A percentile compares a stretch with the other conserved stretches of the same genome.
Conservation (phyloP, 2,113 vertebrate species). For the Hippolais icterina region DNA sequence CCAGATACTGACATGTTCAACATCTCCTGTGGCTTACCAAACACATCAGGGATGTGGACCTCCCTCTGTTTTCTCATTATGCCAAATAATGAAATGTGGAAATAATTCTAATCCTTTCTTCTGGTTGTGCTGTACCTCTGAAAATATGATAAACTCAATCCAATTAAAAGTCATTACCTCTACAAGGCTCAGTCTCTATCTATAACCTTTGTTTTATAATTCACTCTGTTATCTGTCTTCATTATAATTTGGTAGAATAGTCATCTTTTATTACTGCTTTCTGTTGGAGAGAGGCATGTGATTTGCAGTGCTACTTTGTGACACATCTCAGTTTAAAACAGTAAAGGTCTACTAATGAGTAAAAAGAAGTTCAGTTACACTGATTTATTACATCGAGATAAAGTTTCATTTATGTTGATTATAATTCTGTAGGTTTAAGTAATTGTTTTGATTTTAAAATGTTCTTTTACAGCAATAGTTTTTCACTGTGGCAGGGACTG, state of each 20-base stretch:
- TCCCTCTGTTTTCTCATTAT: slow-evolving; percentile 86
- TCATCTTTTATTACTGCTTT: slow-evolving; percentile 54
- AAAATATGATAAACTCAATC: slow-evolving; percentile 85
- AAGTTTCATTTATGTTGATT: slow-evolving; percentile 46
- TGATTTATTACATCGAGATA: slow-evolving; percentile 5
- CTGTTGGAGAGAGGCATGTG: slow-evolving; percentile 38
- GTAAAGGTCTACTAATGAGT: slow-evolving; percentile 38
- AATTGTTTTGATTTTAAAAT: neutral
- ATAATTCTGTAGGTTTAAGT: neutral
- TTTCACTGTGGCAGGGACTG: neutral
- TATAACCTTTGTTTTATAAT: slow-evolving; percentile 76
- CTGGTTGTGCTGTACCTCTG: slow-evolving; percentile 76
- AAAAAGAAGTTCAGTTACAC: slow-evolving; percentile 20
- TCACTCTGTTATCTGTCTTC: slow-evolving; percentile 74
- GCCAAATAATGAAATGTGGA: slow-evolving; percentile 83
- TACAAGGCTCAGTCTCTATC: slow-evolving; percentile 69
- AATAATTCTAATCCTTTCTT: slow-evolving; percentile 84
- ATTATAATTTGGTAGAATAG: slow-evolving; percentile 67
- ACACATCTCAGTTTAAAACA: slow-evolving; percentile 45
- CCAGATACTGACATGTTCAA: slow-evolving; percentile 77
- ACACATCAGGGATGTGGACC: slow-evolving; percentile 75
- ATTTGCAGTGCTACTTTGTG: slow-evolving; percentile 36
- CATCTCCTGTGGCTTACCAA: slow-evolving; percentile 75
- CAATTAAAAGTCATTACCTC: slow-evolving; percentile 86
- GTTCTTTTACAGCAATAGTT: neutral